These are phyloP conservation scores for Drosophila grimshawi DNA, from an alignment of 1,140 invertebrate species.

Conservation along the genomic window DNA sequence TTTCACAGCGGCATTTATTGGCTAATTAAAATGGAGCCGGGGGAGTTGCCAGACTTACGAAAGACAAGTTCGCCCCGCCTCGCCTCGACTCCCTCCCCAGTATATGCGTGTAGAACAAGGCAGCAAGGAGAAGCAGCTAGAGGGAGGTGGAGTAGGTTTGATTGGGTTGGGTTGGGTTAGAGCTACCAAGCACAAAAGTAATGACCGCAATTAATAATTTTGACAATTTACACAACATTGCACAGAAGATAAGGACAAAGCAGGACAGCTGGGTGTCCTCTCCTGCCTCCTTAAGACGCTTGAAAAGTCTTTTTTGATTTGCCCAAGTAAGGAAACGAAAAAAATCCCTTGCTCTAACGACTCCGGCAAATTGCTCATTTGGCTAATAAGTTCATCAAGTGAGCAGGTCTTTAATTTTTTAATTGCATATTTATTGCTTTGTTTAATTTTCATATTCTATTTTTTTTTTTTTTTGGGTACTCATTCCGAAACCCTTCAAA, in stretches of 20 bases:
- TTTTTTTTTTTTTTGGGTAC: conserved; percentile 3
- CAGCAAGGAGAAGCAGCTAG: neutral
- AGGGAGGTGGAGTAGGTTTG: neutral
- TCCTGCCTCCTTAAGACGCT: neutral
- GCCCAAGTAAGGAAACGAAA: neutral
- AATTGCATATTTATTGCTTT: conserved; percentile 55
- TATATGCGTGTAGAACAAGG: conserved; percentile 28
- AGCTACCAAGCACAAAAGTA: conserved; percentile 38
- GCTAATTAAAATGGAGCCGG: conserved; percentile 67
- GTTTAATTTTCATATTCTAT: conserved; percentile 41
- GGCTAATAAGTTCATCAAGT: conserved; percentile 50
- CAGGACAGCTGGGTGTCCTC: neutral
- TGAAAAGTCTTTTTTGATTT: conserved; percentile 35
- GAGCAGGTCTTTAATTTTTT: conserved; percentile 35
- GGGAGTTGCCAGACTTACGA: neutral
- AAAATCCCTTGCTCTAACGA: conserved; percentile 12
- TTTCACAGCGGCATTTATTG: conserved; percentile 74
- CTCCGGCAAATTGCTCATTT: conserved; percentile 49
- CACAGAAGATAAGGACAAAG: conserved; percentile 40
- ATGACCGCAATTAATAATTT: conserved; percentile 82
- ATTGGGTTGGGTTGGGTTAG: neutral
- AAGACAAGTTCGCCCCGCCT: neutral
- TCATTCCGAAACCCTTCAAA: conserved; percentile 24
- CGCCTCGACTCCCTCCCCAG: conserved; percentile 4
- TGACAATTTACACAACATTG: conserved; percentile 83